Evolutionary conservation across 2,888 invertebrate genomes (phyloP).

Genomic region (Exephanes ischioxanthus): DNA sequence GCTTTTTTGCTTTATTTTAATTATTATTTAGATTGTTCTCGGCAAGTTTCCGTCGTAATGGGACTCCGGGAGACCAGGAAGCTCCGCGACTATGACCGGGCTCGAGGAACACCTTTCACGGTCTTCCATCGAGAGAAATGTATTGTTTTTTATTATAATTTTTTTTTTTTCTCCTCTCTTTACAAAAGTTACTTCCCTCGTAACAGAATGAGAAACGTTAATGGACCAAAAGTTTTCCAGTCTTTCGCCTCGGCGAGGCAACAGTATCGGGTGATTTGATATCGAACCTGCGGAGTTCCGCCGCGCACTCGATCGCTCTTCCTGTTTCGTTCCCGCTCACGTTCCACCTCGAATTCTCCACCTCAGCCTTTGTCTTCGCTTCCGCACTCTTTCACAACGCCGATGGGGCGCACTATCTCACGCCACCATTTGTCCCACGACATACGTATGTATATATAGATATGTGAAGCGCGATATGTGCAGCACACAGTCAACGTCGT

Average conservation of each 20-base stretch:
- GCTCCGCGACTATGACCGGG: background rate
- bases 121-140: conserved; percentile 2
- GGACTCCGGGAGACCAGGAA: background rate
- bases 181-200: conserved; percentile 31
- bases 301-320: conserved; percentile 14
- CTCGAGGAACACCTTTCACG: background rate
- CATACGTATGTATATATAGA: background rate
- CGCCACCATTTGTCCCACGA: conserved; percentile 34
- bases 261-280: conserved; percentile 27
- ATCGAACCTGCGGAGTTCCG: conserved; percentile 35
- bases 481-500: background rate
- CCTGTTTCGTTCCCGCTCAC: conserved; percentile 24
- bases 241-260: conserved; percentile 15
- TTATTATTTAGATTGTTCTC: conserved; percentile 63
- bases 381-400: conserved; percentile 9
- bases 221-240: conserved; percentile 60
- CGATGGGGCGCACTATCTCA: conserved; percentile 14
- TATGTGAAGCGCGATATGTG: background rate
- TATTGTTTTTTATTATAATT: conserved; percentile 22
- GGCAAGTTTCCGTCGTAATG: conserved; percentile 32
- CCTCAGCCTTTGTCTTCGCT: background rate
- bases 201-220: conserved; percentile 58
- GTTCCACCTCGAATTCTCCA: background rate
- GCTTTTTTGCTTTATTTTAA: conserved; percentile 39
- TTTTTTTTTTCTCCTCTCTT: conserved; percentile 18